These are phyloP conservation scores for Coturnix japonica DNA, from an alignment of 2,113 vertebrate species.

Conservation along the genomic window DNA sequence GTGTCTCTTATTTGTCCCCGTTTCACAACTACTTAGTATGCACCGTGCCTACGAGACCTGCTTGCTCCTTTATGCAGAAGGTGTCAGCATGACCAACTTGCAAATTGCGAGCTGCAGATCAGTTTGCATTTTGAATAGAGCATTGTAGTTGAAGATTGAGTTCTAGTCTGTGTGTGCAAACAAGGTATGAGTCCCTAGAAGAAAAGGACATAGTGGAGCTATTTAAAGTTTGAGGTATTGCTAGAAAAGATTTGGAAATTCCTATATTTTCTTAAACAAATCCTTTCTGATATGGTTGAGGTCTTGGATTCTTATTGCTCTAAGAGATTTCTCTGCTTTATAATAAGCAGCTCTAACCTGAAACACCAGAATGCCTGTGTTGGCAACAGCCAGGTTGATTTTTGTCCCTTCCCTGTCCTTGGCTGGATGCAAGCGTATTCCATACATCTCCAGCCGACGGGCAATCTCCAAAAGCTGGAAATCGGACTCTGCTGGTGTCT, in stretches of 20 bases:
- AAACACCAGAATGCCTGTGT: conserved; percentile 95
- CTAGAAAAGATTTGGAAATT: not conserved
- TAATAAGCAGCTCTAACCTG: conserved; percentile 83
- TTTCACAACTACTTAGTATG: not conserved
- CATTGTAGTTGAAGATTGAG: not conserved
- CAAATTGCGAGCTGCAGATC: not conserved
- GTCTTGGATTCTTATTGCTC: not conserved
- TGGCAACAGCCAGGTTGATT: conserved; percentile 92
- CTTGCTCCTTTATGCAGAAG: not conserved
- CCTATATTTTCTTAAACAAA: not conserved
- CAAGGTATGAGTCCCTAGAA: not conserved
- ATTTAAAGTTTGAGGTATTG: not conserved
- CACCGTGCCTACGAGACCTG: not conserved
- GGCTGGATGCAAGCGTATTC: conserved; percentile 91
- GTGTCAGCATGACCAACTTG: not conserved
- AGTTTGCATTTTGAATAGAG: not conserved
- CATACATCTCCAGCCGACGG: conserved; percentile 94
- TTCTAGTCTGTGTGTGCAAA: not conserved
- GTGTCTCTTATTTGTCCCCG: not conserved
- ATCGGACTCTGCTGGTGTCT: conserved; percentile 95
- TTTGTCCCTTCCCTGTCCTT: conserved; percentile 95
- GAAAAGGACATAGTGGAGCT: not conserved
- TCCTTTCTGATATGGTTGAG: not conserved
- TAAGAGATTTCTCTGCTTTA: not conserved
- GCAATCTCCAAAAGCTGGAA: conserved; percentile 95